phyloP scores from a whole-genome alignment of 2,113 vertebrate genomes.

The Clarias magur region DNA sequence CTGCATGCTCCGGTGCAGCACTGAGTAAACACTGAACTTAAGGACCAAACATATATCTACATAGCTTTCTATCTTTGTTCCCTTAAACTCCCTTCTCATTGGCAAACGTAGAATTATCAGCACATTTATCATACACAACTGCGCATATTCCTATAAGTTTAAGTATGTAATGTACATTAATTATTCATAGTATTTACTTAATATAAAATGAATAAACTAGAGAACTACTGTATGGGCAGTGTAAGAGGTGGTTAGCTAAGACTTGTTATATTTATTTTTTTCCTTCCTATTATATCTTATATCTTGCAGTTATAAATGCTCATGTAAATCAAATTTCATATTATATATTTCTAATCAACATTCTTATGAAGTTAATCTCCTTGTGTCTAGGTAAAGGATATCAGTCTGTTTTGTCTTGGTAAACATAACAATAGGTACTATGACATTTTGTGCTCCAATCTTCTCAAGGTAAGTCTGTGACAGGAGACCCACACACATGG shows the following conservation, averaged over 20 bases:
- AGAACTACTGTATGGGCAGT: too few species aligned
- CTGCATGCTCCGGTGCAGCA: slow-evolving; percentile 66
- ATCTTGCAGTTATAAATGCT: background rate
- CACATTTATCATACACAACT: too few species aligned
- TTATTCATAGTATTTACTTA: too few species aligned
- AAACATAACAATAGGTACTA: slow-evolving; percentile 83
- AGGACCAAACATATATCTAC: slow-evolving; percentile 56
- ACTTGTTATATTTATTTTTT: too few species aligned
- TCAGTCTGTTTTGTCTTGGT: slow-evolving; percentile 49
- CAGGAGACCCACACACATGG: slow-evolving; percentile 86
- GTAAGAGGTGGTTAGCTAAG: too few species aligned
- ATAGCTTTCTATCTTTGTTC: background rate
- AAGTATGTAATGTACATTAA: too few species aligned
- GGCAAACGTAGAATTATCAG: too few species aligned
- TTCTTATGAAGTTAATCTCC: background rate
- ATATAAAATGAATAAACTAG: too few species aligned
- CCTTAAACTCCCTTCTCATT: background rate
- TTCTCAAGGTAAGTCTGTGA: slow-evolving; percentile 87
- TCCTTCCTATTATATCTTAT: too few species aligned
- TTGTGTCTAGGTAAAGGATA: slow-evolving; percentile 38
- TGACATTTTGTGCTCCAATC: slow-evolving; percentile 80
- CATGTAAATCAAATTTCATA: background rate
- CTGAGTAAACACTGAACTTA: slow-evolving; percentile 75
- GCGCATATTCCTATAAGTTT: too few species aligned
- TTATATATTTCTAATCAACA: background rate